Conservation (phyloP, 2,888 invertebrate species). For the Aphodius sticticus region DNA sequence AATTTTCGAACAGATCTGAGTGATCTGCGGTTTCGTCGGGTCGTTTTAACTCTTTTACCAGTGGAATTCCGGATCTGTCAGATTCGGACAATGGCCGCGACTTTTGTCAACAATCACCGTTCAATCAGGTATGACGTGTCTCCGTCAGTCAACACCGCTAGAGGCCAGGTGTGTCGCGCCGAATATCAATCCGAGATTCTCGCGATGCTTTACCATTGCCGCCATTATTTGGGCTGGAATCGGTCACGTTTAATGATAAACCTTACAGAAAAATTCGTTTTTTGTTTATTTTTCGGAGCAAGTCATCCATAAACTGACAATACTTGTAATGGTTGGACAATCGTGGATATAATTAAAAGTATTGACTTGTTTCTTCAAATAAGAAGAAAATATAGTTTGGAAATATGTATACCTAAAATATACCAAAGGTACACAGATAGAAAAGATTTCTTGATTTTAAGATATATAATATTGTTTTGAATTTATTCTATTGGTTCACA, state of each 20-base stretch:
- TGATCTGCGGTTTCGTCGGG: not conserved
- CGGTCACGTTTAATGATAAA: not conserved
- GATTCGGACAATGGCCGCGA: not conserved
- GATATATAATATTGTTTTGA: too few species aligned
- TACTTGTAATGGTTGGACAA: not conserved
- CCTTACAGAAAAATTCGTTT: not conserved
- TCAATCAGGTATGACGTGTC: not conserved
- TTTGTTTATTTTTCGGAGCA: not conserved
- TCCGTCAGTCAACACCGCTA: not conserved
- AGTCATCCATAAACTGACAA: not conserved
- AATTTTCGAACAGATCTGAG: slow-evolving; percentile 10
- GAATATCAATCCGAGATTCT: not conserved
- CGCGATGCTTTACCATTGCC: not conserved
- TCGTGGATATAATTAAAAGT: not conserved
- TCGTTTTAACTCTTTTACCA: not conserved
- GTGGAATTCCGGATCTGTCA: not conserved
- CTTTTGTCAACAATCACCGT: slow-evolving; percentile 4
- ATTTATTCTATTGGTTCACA: too few species aligned
- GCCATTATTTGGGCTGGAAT: not conserved
- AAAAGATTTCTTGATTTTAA: too few species aligned
- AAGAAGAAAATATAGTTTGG: not conserved
- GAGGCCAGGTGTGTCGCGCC: not conserved
- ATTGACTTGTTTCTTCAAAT: not conserved
- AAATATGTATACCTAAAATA: too few species aligned
- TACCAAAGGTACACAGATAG: too few species aligned